Evolutionary conservation across 1,140 invertebrate genomes (phyloP), one percentile per base, ranked within the genome.

Genomic region (Hylaeus anthracinus): DNA sequence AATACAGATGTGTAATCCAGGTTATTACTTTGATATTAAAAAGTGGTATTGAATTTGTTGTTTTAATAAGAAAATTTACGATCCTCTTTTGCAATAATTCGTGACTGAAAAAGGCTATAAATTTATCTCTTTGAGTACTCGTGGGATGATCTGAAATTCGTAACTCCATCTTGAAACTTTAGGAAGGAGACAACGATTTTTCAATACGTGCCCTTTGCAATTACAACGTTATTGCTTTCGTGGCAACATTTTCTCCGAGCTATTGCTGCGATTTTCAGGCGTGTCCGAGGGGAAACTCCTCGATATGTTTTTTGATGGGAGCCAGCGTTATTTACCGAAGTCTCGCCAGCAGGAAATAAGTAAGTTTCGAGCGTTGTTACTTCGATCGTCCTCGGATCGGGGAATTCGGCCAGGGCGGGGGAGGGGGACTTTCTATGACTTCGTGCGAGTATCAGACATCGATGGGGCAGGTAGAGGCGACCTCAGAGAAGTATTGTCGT

Each of bases 361-460:
- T 83, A 86, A 86, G 80, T 86, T 86, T 78, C 55, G 79, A 72
- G 71, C 71, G 58, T 82, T 73, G 78, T 78, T 74, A 72, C 84
- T 75, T 41, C 51, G 83, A 82, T 83, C 80, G 77, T 74, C 60
- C 75, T 63, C 69, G 60, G 61, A 67, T 77, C 75, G 80, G 48
- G 64, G 45, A 15, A 39, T 55, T 4, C 53, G 48, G n/a, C 4
- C 45, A 14, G 5, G 56, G 39, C 26, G 61, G 71, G n/a, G 9
- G 48, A 45, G 73, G 83, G 80, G 83, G 83, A 83, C 51, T 86
- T 86, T 80, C 76, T 86, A 80, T 77, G 84, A 83, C 81, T 86
- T 65, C 41, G 69, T 8, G 51, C 48, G 74, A 58, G 80, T 79
- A 85, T 85, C 80, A 75, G 84, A 45, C 39, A 70, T 37, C 53